Evolutionary conservation across 2,888 invertebrate species (phyloP).

Genomic region (Drosophila kuntzei): DNA sequence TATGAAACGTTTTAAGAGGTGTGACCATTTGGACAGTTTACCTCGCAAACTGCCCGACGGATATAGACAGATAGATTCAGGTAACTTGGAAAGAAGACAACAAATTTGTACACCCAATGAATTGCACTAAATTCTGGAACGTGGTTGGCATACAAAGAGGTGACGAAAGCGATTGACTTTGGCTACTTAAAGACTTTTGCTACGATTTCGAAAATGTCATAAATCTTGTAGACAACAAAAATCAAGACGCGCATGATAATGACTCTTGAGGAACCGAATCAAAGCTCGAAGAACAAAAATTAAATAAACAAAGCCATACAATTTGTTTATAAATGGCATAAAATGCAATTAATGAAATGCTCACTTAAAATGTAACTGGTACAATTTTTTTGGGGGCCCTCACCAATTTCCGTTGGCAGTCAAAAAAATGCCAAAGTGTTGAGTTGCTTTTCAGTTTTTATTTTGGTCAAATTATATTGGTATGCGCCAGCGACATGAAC

Average conservation of each 20-base stretch:
- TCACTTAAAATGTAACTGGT: slow-evolving; percentile 64
- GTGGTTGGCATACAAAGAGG: slow-evolving; percentile 50
- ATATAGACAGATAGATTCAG: slow-evolving; percentile 13
- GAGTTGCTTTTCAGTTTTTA: slow-evolving; percentile 20
- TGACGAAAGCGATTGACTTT: slow-evolving; percentile 33
- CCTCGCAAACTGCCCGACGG: slow-evolving; percentile 11
- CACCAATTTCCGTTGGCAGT: slow-evolving; percentile 36
- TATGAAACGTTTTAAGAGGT: slow-evolving; percentile 45
- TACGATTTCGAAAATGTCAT: slow-evolving; percentile 63
- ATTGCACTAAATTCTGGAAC: slow-evolving; percentile 73
- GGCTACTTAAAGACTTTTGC: slow-evolving; percentile 41
- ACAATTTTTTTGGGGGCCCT: slow-evolving; percentile 37
- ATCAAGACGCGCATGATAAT: slow-evolving; percentile 68
- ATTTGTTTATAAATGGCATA: slow-evolving; percentile 58
- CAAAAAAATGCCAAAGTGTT: slow-evolving; percentile 58
- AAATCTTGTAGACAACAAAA: slow-evolving; percentile 56
- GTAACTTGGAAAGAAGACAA: slow-evolving; percentile 15
- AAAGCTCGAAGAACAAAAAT: slow-evolving; percentile 5
- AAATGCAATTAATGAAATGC: slow-evolving; percentile 41
- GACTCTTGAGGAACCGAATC: slow-evolving; percentile 16
- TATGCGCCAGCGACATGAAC: slow-evolving; percentile 55
- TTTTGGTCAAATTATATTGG: slow-evolving; percentile 49
- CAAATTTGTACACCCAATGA: slow-evolving; percentile 53
- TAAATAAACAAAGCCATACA: slow-evolving; percentile 18
- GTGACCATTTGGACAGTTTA: slow-evolving; percentile 47